Evolutionary conservation across 2,113 vertebrate genomes (phyloP).

Genomic region (Tenebrosternarchus preto): DNA sequence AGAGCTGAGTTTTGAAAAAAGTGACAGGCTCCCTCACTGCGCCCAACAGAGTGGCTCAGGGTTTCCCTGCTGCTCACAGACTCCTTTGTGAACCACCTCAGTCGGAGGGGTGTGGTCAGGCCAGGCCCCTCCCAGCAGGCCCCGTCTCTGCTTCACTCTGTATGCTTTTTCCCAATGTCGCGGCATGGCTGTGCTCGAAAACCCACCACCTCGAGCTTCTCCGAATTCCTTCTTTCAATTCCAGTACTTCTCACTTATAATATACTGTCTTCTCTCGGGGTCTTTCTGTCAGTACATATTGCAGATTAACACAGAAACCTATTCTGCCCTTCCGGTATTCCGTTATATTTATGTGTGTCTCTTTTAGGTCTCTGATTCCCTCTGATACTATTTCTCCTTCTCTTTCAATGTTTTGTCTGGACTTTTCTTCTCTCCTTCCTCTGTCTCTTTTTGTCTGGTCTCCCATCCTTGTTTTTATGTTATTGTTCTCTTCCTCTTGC

Average conservation of each 20-base stretch:
- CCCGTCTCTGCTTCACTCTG: too few species aligned
- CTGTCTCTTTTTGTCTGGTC: neutral
- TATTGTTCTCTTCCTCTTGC: constrained; percentile 4
- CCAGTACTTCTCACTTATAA: neutral
- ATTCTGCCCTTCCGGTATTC: neutral
- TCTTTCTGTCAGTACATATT: constrained; percentile 1
- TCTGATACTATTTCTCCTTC: neutral
- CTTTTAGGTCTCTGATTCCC: neutral
- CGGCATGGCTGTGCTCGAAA: neutral
- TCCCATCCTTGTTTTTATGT: constrained; percentile 16
- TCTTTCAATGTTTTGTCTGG: constrained; percentile 15
- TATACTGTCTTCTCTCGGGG: neutral
- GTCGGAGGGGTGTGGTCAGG: too few species aligned
- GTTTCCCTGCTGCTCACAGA: too few species aligned
- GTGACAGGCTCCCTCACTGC: neutral
- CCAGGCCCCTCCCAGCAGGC: too few species aligned
- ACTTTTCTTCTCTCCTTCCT: neutral
- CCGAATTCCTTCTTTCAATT: neutral
- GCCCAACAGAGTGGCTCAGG: too few species aligned
- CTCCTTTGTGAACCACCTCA: too few species aligned
- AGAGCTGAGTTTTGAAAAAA: neutral
- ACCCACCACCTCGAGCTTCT: neutral
- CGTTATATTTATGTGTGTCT: neutral
- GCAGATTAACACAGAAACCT: neutral
- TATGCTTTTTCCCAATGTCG: neutral